Conservation (phyloP, 2,113 vertebrate species). For the Mixornis gularis region DNA sequence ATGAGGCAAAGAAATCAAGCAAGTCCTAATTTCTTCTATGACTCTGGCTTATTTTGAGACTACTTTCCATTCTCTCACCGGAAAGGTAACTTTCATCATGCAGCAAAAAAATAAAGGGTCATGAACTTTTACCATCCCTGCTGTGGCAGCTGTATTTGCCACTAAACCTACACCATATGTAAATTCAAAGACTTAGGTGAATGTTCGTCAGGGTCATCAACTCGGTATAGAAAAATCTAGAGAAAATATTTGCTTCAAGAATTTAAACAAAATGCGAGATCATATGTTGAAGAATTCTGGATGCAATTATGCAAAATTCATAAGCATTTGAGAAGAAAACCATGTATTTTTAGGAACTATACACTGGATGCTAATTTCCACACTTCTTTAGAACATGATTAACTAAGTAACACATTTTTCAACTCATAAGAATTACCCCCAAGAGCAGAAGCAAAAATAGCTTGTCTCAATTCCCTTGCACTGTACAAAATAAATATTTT, state of each 20-base stretch:
- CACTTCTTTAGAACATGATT: not conserved
- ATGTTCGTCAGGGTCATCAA: not conserved
- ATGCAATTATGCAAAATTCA: not conserved
- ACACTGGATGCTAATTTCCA: not conserved
- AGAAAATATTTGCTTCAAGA: not conserved
- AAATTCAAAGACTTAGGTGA: not conserved
- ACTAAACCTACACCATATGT: not conserved
- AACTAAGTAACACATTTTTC: not conserved
- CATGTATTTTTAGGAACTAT: not conserved
- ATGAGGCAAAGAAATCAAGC: not conserved
- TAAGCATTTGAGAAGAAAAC: not conserved
- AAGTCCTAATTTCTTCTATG: not conserved
- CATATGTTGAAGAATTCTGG: not conserved
- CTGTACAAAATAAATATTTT: not conserved
- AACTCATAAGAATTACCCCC: not conserved
- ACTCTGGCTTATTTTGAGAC: not conserved
- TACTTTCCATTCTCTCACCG: not conserved
- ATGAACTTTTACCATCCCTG: not conserved
- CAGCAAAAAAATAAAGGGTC: not conserved
- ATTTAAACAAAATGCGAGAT: not conserved
- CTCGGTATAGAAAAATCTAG: not conserved
- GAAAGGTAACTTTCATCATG: not conserved
- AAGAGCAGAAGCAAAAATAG: not conserved
- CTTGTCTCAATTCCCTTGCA: not conserved
- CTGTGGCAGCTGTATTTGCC: not conserved